Conservation (phyloP, 1,140 invertebrate genomes). For the Rhynchophorus ferrugineus region DNA sequence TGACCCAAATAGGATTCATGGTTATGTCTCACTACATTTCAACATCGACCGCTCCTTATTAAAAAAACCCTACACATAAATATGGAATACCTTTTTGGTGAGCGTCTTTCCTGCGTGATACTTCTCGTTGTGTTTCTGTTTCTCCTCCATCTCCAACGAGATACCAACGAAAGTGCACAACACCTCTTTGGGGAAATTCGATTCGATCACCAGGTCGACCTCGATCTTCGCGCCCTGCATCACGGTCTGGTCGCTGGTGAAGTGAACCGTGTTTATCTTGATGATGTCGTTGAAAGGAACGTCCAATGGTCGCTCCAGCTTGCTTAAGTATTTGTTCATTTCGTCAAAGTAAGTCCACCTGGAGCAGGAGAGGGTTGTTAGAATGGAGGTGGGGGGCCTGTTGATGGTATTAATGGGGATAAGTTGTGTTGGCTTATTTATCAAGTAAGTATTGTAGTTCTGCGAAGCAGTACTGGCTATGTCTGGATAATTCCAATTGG, state of each 20-base stretch:
- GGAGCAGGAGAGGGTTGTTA: too few species aligned
- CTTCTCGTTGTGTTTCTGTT: constrained; percentile 23
- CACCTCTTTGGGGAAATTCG: constrained; percentile 52
- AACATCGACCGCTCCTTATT: too few species aligned
- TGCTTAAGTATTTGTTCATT: constrained; percentile 60
- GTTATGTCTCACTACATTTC: too few species aligned
- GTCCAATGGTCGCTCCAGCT: constrained; percentile 38
- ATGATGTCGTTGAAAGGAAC: constrained; percentile 43
- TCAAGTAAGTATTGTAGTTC: too few species aligned
- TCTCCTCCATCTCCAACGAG: constrained; percentile 40
- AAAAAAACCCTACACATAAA: too few species aligned
- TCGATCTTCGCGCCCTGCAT: constrained; percentile 51
- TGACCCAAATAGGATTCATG: too few species aligned
- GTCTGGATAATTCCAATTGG: too few species aligned
- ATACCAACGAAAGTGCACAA: constrained; percentile 46
- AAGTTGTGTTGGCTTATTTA: too few species aligned
- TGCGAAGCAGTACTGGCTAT: too few species aligned
- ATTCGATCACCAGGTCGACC: constrained; percentile 50
- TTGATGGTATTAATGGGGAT: too few species aligned
- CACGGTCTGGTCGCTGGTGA: constrained; percentile 43
- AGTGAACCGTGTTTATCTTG: constrained; percentile 43
- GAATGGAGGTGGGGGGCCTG: too few species aligned
- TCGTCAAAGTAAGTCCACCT: constrained; percentile 69
- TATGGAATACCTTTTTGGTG: constrained; percentile 37
- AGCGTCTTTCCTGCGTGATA: constrained; percentile 24